phyloP scores from a whole-genome alignment of 2,113 vertebrate species.

The Xenopus laevis region DNA sequence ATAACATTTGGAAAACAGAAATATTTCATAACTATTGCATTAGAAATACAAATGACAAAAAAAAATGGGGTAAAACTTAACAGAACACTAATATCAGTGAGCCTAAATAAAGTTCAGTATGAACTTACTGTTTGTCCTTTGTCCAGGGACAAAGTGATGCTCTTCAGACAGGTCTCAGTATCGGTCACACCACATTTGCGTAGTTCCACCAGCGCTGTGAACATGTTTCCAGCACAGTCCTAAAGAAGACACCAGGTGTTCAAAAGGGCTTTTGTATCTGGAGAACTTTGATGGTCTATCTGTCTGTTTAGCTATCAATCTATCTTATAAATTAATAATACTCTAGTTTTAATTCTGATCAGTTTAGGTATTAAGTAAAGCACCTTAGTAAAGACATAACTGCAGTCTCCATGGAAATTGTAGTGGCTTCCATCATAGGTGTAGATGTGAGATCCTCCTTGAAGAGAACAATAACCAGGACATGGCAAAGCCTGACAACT shows the following conservation, averaged over 20 bases:
- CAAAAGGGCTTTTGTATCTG: too few relatives aligned
- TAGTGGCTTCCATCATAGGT: slow-evolving; percentile 80
- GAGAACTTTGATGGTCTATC: too few relatives aligned
- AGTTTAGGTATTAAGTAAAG: too few relatives aligned
- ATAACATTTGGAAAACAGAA: background rate
- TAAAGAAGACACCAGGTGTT: slow-evolving; percentile 38
- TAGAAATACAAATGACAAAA: too few relatives aligned
- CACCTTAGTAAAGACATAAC: slow-evolving; percentile 77
- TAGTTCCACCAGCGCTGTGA: slow-evolving; percentile 73
- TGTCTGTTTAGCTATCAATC: too few relatives aligned
- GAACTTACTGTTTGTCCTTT: slow-evolving; percentile 61
- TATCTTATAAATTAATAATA: too few relatives aligned
- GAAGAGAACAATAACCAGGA: slow-evolving; percentile 72
- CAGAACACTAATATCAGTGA: too few relatives aligned
- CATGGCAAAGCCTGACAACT: slow-evolving; percentile 65
- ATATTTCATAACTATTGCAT: too few relatives aligned
- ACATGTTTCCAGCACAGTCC: slow-evolving; percentile 60
- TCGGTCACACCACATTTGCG: slow-evolving; percentile 68
- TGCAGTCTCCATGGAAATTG: slow-evolving; percentile 73
- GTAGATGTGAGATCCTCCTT: slow-evolving; percentile 83
- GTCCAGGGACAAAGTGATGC: slow-evolving; percentile 62
- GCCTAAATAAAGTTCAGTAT: too few relatives aligned
- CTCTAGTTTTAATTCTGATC: too few relatives aligned
- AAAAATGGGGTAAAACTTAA: too few relatives aligned
- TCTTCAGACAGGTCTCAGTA: slow-evolving; percentile 75